Evolutionary conservation across 2,113 vertebrate genomes (phyloP).

Genomic region (Toxotes chatareus): DNA sequence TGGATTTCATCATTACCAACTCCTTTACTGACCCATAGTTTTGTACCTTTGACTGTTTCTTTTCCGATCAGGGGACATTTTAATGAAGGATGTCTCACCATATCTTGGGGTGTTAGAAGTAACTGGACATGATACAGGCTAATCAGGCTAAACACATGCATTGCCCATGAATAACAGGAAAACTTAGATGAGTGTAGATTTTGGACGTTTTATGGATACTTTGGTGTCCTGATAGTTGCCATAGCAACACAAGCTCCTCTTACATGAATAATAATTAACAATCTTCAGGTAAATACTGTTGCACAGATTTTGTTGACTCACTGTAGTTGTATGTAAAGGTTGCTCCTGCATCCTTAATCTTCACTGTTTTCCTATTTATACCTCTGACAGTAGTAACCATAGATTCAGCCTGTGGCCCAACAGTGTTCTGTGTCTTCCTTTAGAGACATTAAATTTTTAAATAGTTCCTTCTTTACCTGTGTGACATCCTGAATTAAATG

Average conservation of each 20-base stretch:
- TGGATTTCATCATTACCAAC: conserved; percentile 17
- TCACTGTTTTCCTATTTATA: neutral
- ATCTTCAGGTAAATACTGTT: neutral
- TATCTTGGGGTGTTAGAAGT: neutral
- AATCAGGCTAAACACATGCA: neutral
- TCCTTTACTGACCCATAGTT: conserved; percentile 34
- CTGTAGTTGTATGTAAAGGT: neutral
- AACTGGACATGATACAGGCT: neutral
- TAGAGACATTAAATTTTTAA: neutral
- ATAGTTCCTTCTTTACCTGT: neutral
- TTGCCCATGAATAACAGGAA: neutral
- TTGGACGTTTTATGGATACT: neutral
- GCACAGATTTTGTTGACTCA: neutral
- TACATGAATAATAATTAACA: too few species aligned
- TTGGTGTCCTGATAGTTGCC: neutral
- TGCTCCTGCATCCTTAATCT: neutral
- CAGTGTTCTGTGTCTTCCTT: neutral
- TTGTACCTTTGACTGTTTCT: conserved; percentile 12
- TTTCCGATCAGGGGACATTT: conserved; percentile 35
- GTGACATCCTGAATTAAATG: conserved; percentile 48
- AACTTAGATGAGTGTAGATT: neutral
- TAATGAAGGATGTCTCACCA: conserved; percentile 49
- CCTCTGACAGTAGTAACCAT: too few species aligned
- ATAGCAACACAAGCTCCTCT: neutral
- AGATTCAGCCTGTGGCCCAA: neutral